Conservation (phyloP, 2,888 invertebrate genomes). For the Encarsia formosa region DNA sequence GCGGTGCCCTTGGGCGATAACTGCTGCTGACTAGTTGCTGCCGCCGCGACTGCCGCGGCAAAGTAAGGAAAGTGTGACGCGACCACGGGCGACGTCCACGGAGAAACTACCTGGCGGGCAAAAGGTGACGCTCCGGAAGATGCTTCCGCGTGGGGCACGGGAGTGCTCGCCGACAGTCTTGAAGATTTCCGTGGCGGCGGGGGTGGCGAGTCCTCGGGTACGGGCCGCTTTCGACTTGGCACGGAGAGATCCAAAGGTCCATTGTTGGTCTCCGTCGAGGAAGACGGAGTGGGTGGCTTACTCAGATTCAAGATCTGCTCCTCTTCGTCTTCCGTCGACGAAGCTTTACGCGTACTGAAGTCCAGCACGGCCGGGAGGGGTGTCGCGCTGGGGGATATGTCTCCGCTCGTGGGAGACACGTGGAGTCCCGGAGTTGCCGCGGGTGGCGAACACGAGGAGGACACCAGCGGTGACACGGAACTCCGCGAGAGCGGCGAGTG, state of each 20-base stretch:
- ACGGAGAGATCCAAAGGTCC: conserved; percentile 80
- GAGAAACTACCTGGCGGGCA: conserved; percentile 66
- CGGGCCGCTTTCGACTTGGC: conserved; percentile 68
- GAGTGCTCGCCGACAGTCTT: conserved; percentile 47
- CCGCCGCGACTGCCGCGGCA: conserved; percentile 73
- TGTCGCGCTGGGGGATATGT: conserved; percentile 45
- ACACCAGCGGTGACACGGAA: conserved; percentile 66
- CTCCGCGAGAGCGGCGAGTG: conserved; percentile 56
- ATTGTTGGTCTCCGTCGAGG: conserved; percentile 55
- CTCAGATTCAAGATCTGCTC: conserved; percentile 70
- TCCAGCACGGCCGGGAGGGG: conserved; percentile 63
- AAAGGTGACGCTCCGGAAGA: conserved; percentile 52
- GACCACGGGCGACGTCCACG: conserved; percentile 76
- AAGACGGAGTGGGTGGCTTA: conserved; percentile 61
- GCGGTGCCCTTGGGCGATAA: conserved; percentile 68
- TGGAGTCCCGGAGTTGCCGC: conserved; percentile 53
- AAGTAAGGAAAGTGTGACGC: conserved; percentile 75
- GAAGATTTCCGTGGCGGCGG: conserved; percentile 62
- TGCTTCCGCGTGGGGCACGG: conserved; percentile 39
- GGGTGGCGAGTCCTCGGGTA: conserved; percentile 62
- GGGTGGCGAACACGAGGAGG: conserved; percentile 66
- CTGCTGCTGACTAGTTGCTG: conserved; percentile 58
- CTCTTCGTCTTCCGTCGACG: conserved; percentile 56
- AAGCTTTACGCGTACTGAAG: conserved; percentile 71
- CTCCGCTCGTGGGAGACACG: conserved; percentile 59